Evolutionary conservation across 2,888 invertebrate genomes (phyloP).

Genomic region (Phymatocera aterrima): DNA sequence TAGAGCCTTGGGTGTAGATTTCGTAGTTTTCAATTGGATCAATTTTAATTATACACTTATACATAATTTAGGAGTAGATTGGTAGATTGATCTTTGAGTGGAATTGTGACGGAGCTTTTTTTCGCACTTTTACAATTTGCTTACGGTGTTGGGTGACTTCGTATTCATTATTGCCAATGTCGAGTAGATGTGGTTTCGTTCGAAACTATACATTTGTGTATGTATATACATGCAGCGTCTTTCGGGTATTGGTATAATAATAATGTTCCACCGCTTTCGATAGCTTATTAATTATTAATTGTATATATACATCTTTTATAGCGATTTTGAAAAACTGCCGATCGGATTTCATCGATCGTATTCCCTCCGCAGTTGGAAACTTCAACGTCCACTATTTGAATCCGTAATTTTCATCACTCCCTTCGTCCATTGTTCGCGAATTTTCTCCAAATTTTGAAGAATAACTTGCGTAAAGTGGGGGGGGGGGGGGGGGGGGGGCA

Average conservation of each 20-base stretch:
- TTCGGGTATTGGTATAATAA: conserved; percentile 4
- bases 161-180: neutral
- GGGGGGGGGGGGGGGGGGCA: no score
- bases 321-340: no score
- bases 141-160: conserved; percentile 28
- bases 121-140: neutral
- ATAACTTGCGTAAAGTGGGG: no score
- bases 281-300: neutral
- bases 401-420: no score
- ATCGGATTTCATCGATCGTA: no score
- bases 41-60: neutral
- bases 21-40: neutral
- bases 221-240: neutral
- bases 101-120: neutral
- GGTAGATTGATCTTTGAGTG: neutral
- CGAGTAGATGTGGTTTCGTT: neutral
- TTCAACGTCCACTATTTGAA: no score
- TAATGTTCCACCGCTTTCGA: conserved; percentile 19
- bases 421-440: no score
- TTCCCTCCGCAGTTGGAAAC: no score
- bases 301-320: neutral
- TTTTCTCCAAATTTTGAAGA: no score
- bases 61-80: neutral
- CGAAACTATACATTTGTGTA: no score
- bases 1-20: conserved; percentile 3